Percentiles rank a stretch among this genome's conserved stretches.
Conservation (phyloP, 2,113 vertebrate genomes). For the Alethe castanea region DNA sequence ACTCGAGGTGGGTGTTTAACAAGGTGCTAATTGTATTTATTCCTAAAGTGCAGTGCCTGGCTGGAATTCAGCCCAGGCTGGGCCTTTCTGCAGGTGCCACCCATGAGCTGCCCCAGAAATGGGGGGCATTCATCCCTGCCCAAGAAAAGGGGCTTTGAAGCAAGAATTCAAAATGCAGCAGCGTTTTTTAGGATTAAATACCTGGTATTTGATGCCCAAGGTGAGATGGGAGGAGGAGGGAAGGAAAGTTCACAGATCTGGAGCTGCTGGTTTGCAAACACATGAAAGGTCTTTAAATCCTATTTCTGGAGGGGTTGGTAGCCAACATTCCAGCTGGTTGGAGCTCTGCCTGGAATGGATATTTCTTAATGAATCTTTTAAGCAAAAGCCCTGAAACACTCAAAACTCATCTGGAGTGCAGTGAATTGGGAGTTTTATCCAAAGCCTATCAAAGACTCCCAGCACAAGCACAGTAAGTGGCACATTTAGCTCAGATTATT, state of each 20-base stretch:
- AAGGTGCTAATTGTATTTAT: constrained; percentile 63
- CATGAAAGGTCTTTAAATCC: not conserved
- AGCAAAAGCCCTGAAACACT: constrained; percentile 9
- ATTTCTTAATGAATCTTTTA: constrained; percentile 39
- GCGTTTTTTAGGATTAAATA: not conserved
- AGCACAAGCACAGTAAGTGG: not conserved
- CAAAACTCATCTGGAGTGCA: not conserved
- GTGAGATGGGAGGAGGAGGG: not conserved
- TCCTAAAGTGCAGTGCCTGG: constrained; percentile 18
- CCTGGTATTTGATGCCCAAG: not conserved
- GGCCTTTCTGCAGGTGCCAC: not conserved
- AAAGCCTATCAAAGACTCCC: not conserved
- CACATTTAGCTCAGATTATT: not conserved
- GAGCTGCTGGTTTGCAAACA: not conserved
- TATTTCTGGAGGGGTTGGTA: not conserved
- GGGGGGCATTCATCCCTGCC: not conserved
- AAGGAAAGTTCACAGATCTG: not conserved
- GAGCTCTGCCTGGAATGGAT: constrained; percentile 17
- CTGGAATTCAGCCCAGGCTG: constrained; percentile 58
- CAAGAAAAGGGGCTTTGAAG: not conserved
- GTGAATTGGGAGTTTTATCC: not conserved
- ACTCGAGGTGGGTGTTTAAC: constrained; percentile 67
- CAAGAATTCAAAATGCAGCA: not conserved
- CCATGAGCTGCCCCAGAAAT: not conserved
- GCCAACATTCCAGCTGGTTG: constrained; percentile 24